Evolutionary conservation across 2,888 invertebrate genomes (phyloP).

Genomic region (Caenorhabditis imperialis): DNA sequence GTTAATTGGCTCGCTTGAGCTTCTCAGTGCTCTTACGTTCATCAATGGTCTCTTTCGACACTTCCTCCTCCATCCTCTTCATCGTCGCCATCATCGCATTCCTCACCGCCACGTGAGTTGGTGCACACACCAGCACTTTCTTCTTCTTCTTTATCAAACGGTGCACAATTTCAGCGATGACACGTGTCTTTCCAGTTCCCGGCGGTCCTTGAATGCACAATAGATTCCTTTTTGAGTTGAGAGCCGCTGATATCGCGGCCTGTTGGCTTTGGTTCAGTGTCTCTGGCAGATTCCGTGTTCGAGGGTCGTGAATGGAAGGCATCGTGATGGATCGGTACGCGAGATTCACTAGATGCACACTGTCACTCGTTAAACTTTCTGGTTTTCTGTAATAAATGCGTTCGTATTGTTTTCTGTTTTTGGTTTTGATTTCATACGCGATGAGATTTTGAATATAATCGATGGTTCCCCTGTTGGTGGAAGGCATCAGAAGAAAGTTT

Average conservation of each 20-base stretch:
- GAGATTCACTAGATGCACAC: conserved; percentile 39
- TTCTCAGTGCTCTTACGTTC: neutral
- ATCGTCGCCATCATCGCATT: conserved; percentile 53
- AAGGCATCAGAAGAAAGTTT: conserved; percentile 29
- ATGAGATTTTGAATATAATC: neutral
- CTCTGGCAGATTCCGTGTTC: conserved; percentile 13
- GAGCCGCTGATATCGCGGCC: conserved; percentile 56
- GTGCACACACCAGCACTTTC: conserved; percentile 63
- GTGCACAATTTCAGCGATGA: conserved; percentile 61
- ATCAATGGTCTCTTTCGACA: conserved; percentile 14
- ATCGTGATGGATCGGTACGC: conserved; percentile 41
- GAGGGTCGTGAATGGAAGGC: conserved; percentile 45
- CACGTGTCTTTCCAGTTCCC: conserved; percentile 68
- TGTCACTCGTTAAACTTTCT: conserved; percentile 13
- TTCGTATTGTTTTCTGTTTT: no score
- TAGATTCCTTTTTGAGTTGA: conserved; percentile 55
- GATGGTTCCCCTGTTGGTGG: conserved; percentile 20
- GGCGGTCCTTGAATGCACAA: conserved; percentile 68
- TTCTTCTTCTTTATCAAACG: conserved; percentile 42
- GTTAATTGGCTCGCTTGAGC: conserved; percentile 1
- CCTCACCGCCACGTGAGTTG: conserved; percentile 61
- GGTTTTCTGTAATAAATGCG: conserved; percentile 31
- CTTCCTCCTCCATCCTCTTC: conserved; percentile 9
- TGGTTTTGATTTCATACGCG: no score
- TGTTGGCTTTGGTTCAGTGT: conserved; percentile 51